Evolutionary conservation across 2,888 invertebrate genomes (phyloP).

Genomic region (Dicyrtoma fusca): DNA sequence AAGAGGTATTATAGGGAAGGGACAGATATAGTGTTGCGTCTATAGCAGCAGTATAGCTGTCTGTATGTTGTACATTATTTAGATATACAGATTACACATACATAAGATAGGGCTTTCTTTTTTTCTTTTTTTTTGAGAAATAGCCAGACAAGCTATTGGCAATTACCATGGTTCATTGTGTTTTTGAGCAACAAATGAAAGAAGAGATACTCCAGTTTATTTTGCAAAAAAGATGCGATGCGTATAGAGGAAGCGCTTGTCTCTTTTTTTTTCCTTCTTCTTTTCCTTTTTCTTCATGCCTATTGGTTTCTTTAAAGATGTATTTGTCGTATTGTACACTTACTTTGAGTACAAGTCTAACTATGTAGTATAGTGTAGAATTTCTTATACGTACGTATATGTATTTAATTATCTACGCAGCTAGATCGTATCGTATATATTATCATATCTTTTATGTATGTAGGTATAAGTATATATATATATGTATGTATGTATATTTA

Average conservation of each 20-base stretch:
- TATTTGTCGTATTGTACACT: neutral
- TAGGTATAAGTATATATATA: neutral
- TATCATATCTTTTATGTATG: too few species aligned
- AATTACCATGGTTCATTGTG: conserved; percentile 27
- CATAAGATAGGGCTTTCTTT: neutral
- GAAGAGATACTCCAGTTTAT: conserved; percentile 36
- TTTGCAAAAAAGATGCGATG: conserved; percentile 37
- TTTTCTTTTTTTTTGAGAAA: too few species aligned
- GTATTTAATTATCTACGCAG: neutral
- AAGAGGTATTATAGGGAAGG: too few species aligned
- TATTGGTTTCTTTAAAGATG: neutral
- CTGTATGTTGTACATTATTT: too few species aligned
- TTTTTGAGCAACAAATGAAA: conserved; percentile 44
- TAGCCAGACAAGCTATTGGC: conserved; percentile 22
- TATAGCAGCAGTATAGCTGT: too few species aligned
- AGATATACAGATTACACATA: neutral
- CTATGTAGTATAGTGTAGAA: too few species aligned
- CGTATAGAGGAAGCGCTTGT: conserved; percentile 41
- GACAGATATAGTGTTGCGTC: too few species aligned
- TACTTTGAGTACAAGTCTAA: neutral
- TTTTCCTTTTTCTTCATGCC: conserved; percentile 10
- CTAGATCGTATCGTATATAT: too few species aligned
- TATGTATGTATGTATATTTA: neutral
- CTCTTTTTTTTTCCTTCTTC: conserved; percentile 18
- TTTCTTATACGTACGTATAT: too few species aligned